Base-by-base conservation (phyloP, 2,888 invertebrate species). In the Seira musarum region DNA sequence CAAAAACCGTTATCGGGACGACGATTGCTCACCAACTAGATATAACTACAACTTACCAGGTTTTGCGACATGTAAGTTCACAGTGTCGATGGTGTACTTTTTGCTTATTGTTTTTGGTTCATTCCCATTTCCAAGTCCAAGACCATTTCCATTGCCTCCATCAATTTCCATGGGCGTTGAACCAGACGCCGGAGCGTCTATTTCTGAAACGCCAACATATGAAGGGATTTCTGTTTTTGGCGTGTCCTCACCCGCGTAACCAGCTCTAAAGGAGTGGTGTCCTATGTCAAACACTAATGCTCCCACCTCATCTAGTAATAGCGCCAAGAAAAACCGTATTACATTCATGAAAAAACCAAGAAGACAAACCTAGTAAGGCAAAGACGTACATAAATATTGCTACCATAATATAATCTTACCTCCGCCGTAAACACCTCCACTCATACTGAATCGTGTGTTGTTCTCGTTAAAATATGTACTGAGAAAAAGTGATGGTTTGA, bases 161-260 rank as follows among this genome's bases (percentile, higher is more conserved):
- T 85, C 83, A 63, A 84, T 84, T 35, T 83, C 83, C 82, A 85
- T 82, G 21, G 77, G 79, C 6, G 53, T 72, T 3, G 76, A 49
- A n/a, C n/a, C 40, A 30, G 65, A 8, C 40, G 91, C 90, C 82
- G 90, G 87, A 35, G 89, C 88, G 83, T 91, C 91, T 13, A 46
- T 24, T 40, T 96, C 95, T 88, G 92, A 91, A 6, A 96, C 93
- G 0, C 98, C 98, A 35, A 97, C 94, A 60, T 95, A 94, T 0
- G 97, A 94, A 0, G 98, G 98, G 78, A 98, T 97, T 91, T 99
- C 98, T 1, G 97, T 96, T 90, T 99, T 99, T 1, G 99, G 99
- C n/a, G 96, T 96, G 89, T 99, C 99, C 89, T 99, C 99, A 87
- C 98, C 97, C 8, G 97, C 97, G 91, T 96, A 98, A 73, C 97